These are phyloP conservation scores for Autographa gamma DNA, from an alignment of 2,888 invertebrate genomes.

Conservation along the genomic window DNA sequence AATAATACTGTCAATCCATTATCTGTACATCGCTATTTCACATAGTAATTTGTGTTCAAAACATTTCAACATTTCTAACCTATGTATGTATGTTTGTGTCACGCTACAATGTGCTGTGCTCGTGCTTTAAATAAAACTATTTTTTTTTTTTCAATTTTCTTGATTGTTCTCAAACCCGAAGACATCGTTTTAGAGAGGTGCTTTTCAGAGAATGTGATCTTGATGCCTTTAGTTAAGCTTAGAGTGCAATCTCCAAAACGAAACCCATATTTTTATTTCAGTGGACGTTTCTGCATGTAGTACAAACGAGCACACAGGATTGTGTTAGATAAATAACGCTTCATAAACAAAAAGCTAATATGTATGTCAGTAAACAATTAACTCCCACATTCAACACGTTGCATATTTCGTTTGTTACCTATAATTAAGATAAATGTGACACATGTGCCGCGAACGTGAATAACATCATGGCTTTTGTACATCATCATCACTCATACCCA, in stretches of 20 bases:
- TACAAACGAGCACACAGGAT: neutral
- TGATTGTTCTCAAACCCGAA: no score
- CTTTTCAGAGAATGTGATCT: no score
- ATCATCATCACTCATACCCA: neutral
- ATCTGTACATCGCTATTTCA: conserved; percentile 26
- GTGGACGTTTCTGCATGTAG: neutral
- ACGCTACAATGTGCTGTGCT: neutral
- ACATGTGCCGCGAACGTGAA: neutral
- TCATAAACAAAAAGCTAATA: neutral
- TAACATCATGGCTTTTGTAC: neutral
- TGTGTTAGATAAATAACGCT: neutral
- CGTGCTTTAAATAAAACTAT: neutral
- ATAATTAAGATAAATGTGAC: neutral
- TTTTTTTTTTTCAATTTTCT: no score
- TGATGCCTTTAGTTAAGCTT: no score
- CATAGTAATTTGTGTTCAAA: conserved; percentile 23
- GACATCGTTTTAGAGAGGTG: no score
- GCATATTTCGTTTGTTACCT: neutral
- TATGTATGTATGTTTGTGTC: conserved; percentile 12
- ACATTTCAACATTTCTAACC: conserved; percentile 6
- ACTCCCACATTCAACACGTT: neutral
- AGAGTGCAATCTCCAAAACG: no score
- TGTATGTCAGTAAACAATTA: neutral
- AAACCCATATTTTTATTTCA: neutral
- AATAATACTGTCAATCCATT: conserved; percentile 40